Base-by-base conservation (phyloP, 2,113 vertebrate genomes). In the Bombycilla garrulus region DNA sequence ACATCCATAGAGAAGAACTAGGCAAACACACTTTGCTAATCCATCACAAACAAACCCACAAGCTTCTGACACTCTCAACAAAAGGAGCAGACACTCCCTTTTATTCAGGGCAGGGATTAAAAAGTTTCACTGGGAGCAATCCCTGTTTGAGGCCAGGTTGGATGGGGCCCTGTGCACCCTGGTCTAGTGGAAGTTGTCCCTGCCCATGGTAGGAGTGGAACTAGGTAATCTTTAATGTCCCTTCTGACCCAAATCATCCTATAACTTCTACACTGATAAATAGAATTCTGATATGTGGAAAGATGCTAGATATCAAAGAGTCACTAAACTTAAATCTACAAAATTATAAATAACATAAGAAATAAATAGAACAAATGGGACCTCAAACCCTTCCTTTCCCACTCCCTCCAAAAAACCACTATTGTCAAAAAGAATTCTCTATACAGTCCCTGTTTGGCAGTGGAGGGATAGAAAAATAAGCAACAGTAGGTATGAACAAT, bases 51-150 rank as follows among this genome's bases (percentile, higher is more conserved):
- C 29, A 45, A 92, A 81, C 19, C 14, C 8, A 2, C 65, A 74
- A 91, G 35, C 51, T 91, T 88, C 69, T 86, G 83, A 74, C 80
- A 53, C 48, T 21, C 44, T 74, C 60, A 91, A 71, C 60, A 88
- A 94, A 81, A 74, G 48, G 72, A 93, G 51, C 26, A 91, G 80
- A 74, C 64, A 64, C 42, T 71, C 77, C 53, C 61, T 77, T 54
- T 24, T 88, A 53, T 62, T 56, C 64, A 35, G 40, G 31, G 40
- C 22, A 74, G 44, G 65, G 56, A 88, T 86, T 83, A 78, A 56
- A 53, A 92, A 25, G 11, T 56, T 62, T 73, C 47, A 47, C 73
- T 54, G 31, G 61, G 48, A 93, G 89, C 23, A 94, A 69, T 44
- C 31, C 19, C 16, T 71, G 57, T 36, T 81, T 31, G 42, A 62